Evolutionary conservation across 2,797 vertebrate genomes (phyloP).

Genomic region (Cossypha niveicapilla): DNA sequence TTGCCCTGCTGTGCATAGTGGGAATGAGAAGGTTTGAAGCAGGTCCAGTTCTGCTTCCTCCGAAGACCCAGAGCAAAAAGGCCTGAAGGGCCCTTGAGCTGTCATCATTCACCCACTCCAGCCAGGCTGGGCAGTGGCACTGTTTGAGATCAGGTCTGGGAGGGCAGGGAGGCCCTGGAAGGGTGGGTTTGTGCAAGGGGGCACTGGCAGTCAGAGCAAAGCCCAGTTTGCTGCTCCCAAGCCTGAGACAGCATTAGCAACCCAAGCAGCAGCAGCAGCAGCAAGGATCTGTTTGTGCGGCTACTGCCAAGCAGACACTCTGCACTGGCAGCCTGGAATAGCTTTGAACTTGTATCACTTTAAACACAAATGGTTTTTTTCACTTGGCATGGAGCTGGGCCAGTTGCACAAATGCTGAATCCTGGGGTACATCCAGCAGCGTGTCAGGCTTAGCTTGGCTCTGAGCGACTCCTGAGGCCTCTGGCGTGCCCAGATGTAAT

Average conservation of each 20-base stretch:
- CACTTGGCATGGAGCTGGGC: neutral
- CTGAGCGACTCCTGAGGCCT: accelerated
- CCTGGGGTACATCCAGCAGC: neutral
- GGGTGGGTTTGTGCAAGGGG: neutral
- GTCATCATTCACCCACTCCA: neutral
- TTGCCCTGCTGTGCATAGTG: neutral
- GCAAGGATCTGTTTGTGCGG: accelerated
- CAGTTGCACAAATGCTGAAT: neutral
- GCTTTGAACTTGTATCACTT: neutral
- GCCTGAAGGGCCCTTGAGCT: neutral
- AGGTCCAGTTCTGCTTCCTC: neutral
- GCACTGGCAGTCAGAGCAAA: neutral
- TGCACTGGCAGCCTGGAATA: neutral
- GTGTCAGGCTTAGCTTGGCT: neutral
- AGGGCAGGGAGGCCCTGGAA: neutral
- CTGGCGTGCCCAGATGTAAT: neutral
- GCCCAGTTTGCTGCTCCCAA: neutral
- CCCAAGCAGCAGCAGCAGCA: neutral
- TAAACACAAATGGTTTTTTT: neutral
- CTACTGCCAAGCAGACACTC: neutral
- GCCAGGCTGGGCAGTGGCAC: neutral
- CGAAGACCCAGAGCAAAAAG: neutral
- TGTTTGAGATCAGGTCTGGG: neutral
- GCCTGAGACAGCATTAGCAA: accelerated
- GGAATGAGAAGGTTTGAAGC: neutral